Evolutionary conservation across 1,140 invertebrate genomes (phyloP), one percentile per base, ranked within the genome.

Genomic region (Subanguina moxae): DNA sequence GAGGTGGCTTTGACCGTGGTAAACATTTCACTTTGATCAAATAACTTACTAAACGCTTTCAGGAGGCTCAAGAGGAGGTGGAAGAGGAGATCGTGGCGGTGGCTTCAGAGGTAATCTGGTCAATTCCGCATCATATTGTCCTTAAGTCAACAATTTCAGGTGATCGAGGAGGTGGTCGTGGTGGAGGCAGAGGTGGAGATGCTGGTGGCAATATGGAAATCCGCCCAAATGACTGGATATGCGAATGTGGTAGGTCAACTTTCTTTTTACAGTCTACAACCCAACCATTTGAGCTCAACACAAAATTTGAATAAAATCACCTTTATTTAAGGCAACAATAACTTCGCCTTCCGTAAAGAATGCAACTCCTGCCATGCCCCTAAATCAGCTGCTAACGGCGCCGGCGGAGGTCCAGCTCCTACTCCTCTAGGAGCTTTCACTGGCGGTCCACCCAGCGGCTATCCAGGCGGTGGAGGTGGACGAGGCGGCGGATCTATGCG

Each of bases 341-440:
- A 96, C 82, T 97, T 97, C 81, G 88, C 91, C 0, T 96, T 93
- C 93, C 87, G 93, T 63, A 90, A 91, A 79, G 88, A 90, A 70
- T 97, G 93, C 82, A 95, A 97, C 84, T 86, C 90, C 28, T 88
- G 87, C 80, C 84, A 88, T 87, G 58, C 91, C 87, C 83, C 86
- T 0, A 83, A 83, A 82, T 90, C 90, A 11, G 83, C 82, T 58
- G 67, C 66, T 28, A 82, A 78, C 28, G 76, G 76, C 48, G 83
- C 81, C 57, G 67, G 67, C 21, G 83, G 79, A 28, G 76, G 76
- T 48, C 78, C 70, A 58, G 77, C 85, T 59, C 59, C 59, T 17
- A 52, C 48, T 19, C 48, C 48, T 52, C 48, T 52, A 7, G 23
- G 48, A 19, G 30, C 23, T 21, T 62, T 13, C 25, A 23, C 23